These are phyloP conservation scores for Anas bahamensis DNA, from an alignment of 2,797 vertebrate species.

Conservation along the genomic window DNA sequence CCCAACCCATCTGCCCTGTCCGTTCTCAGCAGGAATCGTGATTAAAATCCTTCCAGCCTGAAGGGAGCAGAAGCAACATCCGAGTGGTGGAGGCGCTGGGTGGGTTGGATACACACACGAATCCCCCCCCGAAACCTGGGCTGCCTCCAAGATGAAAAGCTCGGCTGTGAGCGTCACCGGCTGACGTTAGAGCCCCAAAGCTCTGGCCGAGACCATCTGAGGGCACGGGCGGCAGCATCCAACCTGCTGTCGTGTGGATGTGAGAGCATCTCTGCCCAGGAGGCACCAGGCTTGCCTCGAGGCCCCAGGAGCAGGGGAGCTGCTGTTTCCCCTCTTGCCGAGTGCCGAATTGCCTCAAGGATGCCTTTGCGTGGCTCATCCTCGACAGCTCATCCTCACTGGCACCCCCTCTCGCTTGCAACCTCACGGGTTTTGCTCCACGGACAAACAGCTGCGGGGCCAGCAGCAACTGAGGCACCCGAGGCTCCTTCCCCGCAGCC, in stretches of 20 bases:
- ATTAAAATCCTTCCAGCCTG: not conserved
- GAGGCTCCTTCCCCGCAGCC: not conserved
- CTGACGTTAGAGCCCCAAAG: not conserved
- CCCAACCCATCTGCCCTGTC: not conserved
- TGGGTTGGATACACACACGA: accelerated
- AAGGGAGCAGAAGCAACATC: not conserved
- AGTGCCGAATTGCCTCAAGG: not conserved
- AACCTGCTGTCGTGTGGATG: not conserved
- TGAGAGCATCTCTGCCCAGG: not conserved
- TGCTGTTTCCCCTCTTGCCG: not conserved
- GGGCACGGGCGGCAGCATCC: not conserved
- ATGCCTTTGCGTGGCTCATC: not conserved
- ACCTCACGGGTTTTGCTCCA: not conserved
- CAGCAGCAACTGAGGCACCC: accelerated
- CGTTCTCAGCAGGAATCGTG: not conserved
- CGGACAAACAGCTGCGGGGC: not conserved
- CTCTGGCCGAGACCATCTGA: not conserved
- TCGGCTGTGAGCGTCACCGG: not conserved
- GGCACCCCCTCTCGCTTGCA: not conserved
- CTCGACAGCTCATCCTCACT: not conserved
- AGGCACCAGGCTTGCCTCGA: not conserved
- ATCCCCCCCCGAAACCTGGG: not conserved
- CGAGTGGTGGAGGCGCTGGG: not conserved
- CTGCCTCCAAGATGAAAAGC: not conserved
- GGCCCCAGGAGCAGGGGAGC: not conserved